Base-by-base conservation (phyloP, 2,113 vertebrate species). In the Indicator indicator region DNA sequence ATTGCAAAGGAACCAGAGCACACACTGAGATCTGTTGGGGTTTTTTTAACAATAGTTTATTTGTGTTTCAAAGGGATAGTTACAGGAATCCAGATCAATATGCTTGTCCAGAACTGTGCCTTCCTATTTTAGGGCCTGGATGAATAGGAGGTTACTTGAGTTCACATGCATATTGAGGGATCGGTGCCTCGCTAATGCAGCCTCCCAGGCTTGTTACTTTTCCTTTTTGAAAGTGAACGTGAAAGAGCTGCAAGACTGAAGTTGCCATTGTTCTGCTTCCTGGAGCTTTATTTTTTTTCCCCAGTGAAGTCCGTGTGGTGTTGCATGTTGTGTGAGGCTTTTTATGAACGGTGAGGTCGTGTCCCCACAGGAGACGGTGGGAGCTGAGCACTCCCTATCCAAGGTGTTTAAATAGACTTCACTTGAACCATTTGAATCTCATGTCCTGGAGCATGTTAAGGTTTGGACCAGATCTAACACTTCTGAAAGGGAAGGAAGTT, bases 51-150 rank as follows among this genome's bases (percentile, higher is more conserved):
- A 95, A 95, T 94, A 94, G 94, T 96, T 95, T 95, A 97, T 96
- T 97, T 96, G 95, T 95, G 94, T 96, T 96, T 97, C 96, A 96
- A 96, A 97, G 95, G 93, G 90, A 95, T 92, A 95, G 88, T 96
- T 97, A 95, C 96, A 96, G 96, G 96, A 96, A 96, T 94, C 91
- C 92, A 95, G 96, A 96, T 96, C 96, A 95, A 96, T 97, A 97
- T 93, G 78, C 96, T 92, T 93, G 90, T 96, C 94, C 95, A 96
- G 95, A 93, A 89, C 92, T 95, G 75, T 92, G 92, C 91, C 88
- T 95, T 95, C 92, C 93, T 97, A 95, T 96, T 97, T 94, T 94
- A 93, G 80, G 89, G 62, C 76, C 70, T 94, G 93, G 92, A 90
- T 97, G 96, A 97, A 96, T 94, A 95, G 88, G 76, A 82, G 95